A percentile compares a stretch with the other conserved stretches of the same genome.
Conservation (phyloP, 2,888 invertebrate species). For the Cepaea hortensis region DNA sequence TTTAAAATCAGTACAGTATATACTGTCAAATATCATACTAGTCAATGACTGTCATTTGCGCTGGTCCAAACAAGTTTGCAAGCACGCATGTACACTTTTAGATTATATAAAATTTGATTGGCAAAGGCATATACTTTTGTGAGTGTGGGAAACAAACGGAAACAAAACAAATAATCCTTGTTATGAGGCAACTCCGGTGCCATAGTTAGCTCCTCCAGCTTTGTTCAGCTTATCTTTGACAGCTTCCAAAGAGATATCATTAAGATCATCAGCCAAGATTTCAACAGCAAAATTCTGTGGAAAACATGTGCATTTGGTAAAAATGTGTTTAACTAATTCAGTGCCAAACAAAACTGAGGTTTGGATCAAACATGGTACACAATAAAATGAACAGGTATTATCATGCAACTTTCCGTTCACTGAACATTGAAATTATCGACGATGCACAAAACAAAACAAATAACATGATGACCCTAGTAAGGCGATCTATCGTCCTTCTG, state of each 20-base stretch:
- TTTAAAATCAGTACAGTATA: background rate
- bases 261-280: slow-evolving; percentile 83
- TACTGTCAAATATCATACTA: background rate
- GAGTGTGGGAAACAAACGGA: background rate
- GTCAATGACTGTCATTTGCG: background rate
- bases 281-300: slow-evolving; percentile 88
- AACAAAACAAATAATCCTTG: background rate
- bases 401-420: no score
- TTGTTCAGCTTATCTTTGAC: slow-evolving; percentile 84
- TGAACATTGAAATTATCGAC: no score
- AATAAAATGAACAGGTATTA: no score
- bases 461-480: no score
- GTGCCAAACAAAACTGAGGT: no score
- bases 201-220: slow-evolving; percentile 88
- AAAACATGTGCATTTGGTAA: background rate
- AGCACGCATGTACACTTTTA: background rate
- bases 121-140: background rate
- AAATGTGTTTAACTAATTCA: background rate
- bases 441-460: no score
- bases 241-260: slow-evolving; percentile 84
- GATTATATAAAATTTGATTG: background rate
- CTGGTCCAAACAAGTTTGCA: background rate
- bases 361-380: no score
- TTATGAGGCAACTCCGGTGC: slow-evolving; percentile 82
- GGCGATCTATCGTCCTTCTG: no score